Evolutionary conservation across 2,797 vertebrate genomes (phyloP).

Genomic region (Pantherophis alleghaniensis): DNA sequence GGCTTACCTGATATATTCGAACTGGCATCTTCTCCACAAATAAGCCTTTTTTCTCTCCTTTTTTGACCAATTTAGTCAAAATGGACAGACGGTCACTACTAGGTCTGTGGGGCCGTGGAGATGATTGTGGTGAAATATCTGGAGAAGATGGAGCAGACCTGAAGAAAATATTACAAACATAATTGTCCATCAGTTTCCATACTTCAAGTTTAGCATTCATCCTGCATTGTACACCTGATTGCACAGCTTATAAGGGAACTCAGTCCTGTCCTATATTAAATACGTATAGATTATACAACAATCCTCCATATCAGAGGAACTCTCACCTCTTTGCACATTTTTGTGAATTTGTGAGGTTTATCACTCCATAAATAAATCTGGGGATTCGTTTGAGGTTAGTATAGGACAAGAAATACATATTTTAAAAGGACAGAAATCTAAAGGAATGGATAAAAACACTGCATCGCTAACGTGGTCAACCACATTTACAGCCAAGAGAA

Average conservation of each 20-base stretch:
- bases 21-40: constrained; percentile 99
- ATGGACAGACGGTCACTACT: constrained; percentile 96
- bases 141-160: constrained; percentile 97
- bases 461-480: not conserved
- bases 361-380: not conserved
- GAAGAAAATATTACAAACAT: constrained; percentile 38
- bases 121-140: constrained; percentile 97
- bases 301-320: not conserved
- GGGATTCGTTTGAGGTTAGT: not conserved
- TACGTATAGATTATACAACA: not conserved
- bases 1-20: constrained; percentile 91
- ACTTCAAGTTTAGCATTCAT: not conserved
- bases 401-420: not conserved
- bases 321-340: not conserved
- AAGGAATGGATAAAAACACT: not conserved
- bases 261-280: not conserved
- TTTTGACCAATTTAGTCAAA: constrained; percentile 92
- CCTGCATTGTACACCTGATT: not conserved
- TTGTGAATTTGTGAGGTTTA: not conserved
- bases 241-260: not conserved
- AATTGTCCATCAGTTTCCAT: not conserved
- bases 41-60: constrained; percentile 96
- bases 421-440: not conserved
- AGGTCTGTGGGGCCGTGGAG: constrained; percentile 92
- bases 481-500: not conserved